Evolutionary conservation across 2,113 vertebrate species (phyloP), one percentile per base, ranked within the genome.

Genomic region (Chauna torquata): DNA sequence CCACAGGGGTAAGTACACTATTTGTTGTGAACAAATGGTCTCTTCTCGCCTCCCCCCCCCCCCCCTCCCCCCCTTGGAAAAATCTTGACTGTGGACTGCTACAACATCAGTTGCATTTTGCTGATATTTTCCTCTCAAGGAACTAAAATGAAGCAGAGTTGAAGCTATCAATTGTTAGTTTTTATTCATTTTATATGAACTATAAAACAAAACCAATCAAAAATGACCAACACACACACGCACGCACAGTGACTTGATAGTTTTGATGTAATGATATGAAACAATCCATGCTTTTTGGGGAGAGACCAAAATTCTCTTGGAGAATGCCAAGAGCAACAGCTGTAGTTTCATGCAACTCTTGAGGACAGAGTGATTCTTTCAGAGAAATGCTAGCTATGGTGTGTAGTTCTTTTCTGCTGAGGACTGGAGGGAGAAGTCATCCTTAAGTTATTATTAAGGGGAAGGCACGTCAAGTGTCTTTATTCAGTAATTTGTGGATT

Each of bases 1-100:
- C 99, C 99, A 65, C 99, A 99, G 97, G 99, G 99, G 99, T 99
- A 88, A 98, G 98, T 50, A 32, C 3, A 3, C 27, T 55, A 14
- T 4, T 22, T 69, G 27, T 69, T 83, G 66, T 49, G 30, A 30
- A 9, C 16, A 81, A 20, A 3, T 5, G 2, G 8, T 15, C 25
- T 52, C n/a, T n/a, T n/a, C n/a, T n/a, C n/a, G n/a, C n/a, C n/a
- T n/a, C n/a, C n/a, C n/a, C n/a, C n/a, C n/a, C n/a, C n/a, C n/a
- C n/a, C n/a, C n/a, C n/a, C n/a, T n/a, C n/a, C n/a, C n/a, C n/a
- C 3, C 42, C 54, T 77, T 54, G 30, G 1, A 27, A 36, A 40
- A 42, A 10, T 23, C 40, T 59, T 87, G 10, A 23, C 50, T 91
- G 20, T 13, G 22, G 20, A 11, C 70, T 95, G 59, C 38, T 69